These are phyloP conservation scores for Lithosia quadra DNA, from an alignment of 2,888 invertebrate genomes.

Conservation along the genomic window DNA sequence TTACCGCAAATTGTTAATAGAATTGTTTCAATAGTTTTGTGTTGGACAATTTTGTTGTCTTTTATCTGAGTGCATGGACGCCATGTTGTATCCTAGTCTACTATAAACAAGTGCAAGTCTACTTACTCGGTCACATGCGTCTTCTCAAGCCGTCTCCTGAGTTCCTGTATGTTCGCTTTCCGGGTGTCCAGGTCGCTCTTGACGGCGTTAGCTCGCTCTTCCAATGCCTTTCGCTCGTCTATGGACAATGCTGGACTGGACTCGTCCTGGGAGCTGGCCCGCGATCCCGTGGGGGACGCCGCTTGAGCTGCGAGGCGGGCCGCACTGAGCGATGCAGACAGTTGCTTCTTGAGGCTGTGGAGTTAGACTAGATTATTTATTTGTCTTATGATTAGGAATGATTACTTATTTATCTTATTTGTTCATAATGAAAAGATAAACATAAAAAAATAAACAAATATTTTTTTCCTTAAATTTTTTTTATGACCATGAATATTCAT, in stretches of 20 bases:
- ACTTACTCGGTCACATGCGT: slow-evolving; percentile 96
- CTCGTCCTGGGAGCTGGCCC: slow-evolving; percentile 61
- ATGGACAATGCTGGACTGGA: slow-evolving; percentile 80
- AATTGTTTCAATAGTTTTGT: too few relatives aligned
- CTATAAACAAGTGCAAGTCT: background rate
- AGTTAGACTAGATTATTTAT: background rate
- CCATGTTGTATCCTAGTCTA: too few relatives aligned
- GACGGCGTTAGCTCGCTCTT: slow-evolving; percentile 81
- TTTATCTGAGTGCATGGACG: too few relatives aligned
- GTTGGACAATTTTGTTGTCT: too few relatives aligned
- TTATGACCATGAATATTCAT: background rate
- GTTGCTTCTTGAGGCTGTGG: slow-evolving; percentile 88
- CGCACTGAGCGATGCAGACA: slow-evolving; percentile 88
- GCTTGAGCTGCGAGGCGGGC: slow-evolving; percentile 78
- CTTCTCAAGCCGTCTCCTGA: slow-evolving; percentile 92
- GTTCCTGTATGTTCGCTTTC: slow-evolving; percentile 92
- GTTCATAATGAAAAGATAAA: too few relatives aligned
- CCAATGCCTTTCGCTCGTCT: slow-evolving; percentile 86
- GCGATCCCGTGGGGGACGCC: slow-evolving; percentile 66
- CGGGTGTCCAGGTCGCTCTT: slow-evolving; percentile 92
- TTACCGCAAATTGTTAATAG: too few relatives aligned
- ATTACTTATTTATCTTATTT: too few relatives aligned
- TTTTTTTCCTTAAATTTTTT: background rate
- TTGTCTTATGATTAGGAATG: background rate
- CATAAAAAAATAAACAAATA: background rate